These are phyloP conservation scores for Hirtodrosophila trivittata DNA, from an alignment of 2,888 invertebrate genomes.

Conservation along the genomic window DNA sequence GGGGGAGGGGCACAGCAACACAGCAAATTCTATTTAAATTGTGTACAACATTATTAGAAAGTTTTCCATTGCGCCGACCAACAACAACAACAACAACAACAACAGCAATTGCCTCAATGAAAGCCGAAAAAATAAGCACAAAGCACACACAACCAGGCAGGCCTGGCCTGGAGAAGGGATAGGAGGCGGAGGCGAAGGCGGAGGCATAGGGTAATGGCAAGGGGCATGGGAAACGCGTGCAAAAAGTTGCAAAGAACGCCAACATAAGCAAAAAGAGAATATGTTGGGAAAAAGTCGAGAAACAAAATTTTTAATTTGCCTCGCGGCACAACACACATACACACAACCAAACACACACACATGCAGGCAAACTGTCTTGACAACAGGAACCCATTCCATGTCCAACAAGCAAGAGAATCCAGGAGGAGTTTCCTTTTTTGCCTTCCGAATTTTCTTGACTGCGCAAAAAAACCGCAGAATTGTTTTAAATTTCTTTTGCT, in stretches of 20 bases:
- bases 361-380: constrained; percentile 54
- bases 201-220: background rate
- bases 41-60: constrained; percentile 83
- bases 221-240: constrained; percentile 36
- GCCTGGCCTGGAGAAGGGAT: background rate
- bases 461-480: constrained; percentile 25
- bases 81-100: constrained; percentile 37
- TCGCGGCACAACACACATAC: constrained; percentile 58
- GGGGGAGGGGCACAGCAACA: constrained; percentile 26
- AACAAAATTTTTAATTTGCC: constrained; percentile 81
- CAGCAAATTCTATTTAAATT: constrained; percentile 83
- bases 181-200: background rate
- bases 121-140: constrained; percentile 50
- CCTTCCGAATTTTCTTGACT: constrained; percentile 8
- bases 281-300: constrained; percentile 70
- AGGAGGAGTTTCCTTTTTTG: constrained; percentile 2
- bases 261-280: constrained; percentile 50
- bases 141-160: constrained; percentile 41
- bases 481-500: constrained; percentile 36
- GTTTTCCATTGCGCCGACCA: constrained; percentile 70
- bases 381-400: constrained; percentile 39
- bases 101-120: constrained; percentile 19
- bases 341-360: constrained; percentile 27
- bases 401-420: constrained; percentile 4
- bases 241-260: constrained; percentile 68